A percentile compares a stretch with the other conserved stretches of the same genome.
Conservation (phyloP, 2,797 vertebrate genomes). For the Paramormyrops hopkinsi region DNA sequence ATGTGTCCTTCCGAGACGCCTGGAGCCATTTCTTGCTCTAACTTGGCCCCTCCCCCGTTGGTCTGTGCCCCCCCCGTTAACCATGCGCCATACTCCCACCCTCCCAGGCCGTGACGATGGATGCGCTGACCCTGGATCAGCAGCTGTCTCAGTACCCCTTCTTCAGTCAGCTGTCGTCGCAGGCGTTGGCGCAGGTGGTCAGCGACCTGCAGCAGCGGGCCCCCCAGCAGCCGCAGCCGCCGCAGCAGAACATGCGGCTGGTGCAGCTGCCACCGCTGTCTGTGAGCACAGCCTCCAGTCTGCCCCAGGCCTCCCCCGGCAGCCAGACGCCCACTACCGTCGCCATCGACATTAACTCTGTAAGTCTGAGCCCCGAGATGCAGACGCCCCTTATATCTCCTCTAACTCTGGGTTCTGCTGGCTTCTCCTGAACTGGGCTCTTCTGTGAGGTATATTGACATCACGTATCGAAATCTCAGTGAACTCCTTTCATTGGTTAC, state of each 20-base stretch:
- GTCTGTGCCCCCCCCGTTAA: not conserved
- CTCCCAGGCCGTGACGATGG: constrained; percentile 72
- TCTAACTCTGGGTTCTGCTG: not conserved
- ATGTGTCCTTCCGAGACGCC: not conserved
- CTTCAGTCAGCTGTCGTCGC: constrained; percentile 78
- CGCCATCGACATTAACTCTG: constrained; percentile 83
- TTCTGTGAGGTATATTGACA: not conserved
- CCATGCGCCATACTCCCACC: not conserved
- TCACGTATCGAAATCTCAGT: not conserved
- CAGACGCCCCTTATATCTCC: not conserved
- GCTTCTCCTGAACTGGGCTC: not conserved
- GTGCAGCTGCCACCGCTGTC: constrained; percentile 75
- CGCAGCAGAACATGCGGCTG: constrained; percentile 75
- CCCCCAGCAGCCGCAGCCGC: constrained; percentile 53
- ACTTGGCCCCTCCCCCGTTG: not conserved
- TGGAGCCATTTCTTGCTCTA: not conserved
- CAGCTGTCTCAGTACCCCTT: constrained; percentile 87
- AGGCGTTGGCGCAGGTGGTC: constrained; percentile 64
- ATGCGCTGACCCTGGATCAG: constrained; percentile 84
- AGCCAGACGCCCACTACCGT: constrained; percentile 74
- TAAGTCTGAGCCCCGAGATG: constrained; percentile 51
- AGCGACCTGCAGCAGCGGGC: constrained; percentile 60
- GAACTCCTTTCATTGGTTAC: not conserved
- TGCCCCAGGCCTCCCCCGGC: constrained; percentile 74
- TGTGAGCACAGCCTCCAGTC: constrained; percentile 66